Conservation (phyloP, 2,113 vertebrate genomes). For the Cacatua alba region DNA sequence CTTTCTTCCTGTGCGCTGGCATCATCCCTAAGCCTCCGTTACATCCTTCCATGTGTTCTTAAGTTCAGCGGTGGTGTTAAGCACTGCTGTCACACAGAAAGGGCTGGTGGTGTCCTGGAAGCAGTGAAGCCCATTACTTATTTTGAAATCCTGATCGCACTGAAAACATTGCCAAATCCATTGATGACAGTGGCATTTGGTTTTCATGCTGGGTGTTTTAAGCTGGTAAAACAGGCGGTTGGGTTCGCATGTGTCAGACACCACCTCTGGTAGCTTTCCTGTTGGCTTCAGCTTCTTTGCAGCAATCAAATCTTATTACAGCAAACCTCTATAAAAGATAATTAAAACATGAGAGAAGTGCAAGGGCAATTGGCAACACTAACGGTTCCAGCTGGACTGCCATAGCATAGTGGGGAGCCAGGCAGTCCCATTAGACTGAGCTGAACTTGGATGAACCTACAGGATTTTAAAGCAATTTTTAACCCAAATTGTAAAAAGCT, state of each 20-base stretch:
- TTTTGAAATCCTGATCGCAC: neutral
- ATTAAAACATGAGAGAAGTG: neutral
- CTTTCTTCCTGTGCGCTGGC: slow-evolving; percentile 23
- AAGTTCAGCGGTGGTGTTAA: neutral
- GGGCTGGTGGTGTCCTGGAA: neutral
- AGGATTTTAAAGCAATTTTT: neutral
- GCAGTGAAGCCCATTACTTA: neutral
- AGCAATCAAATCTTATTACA: neutral
- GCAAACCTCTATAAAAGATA: neutral
- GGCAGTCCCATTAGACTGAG: neutral
- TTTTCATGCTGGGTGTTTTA: neutral
- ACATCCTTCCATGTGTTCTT: neutral
- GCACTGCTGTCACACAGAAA: neutral
- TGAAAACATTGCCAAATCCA: neutral
- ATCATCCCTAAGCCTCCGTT: neutral
- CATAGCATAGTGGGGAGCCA: neutral
- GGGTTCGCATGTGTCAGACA: neutral
- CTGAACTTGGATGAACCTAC: neutral
- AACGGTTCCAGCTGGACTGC: neutral
- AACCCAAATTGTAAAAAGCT: neutral
- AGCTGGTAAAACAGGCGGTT: neutral
- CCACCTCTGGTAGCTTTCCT: neutral
- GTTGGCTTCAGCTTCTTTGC: slow-evolving; percentile 33
- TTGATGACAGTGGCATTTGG: neutral
- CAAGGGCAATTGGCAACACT: neutral